Conservation (phyloP, 2,113 vertebrate species). For the Dissostichus mawsoni region DNA sequence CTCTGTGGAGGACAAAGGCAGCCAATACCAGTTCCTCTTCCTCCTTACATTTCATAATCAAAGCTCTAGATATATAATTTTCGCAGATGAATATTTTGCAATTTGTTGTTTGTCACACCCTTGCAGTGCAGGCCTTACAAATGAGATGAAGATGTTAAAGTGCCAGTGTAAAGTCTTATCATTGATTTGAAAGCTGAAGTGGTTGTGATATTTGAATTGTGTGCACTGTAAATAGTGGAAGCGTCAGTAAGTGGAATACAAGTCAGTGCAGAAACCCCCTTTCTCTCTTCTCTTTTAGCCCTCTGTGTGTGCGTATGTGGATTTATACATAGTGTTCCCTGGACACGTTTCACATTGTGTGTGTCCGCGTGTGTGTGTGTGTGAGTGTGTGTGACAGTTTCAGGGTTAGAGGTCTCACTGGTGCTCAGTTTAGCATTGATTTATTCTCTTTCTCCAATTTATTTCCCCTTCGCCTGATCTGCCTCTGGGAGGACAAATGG, state of each 20-base stretch:
- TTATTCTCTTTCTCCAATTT: slow-evolving; percentile 84
- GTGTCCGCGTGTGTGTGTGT: slow-evolving; percentile 20
- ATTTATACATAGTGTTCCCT: slow-evolving; percentile 43
- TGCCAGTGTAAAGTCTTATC: background rate
- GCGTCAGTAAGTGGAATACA: background rate
- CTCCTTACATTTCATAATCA: too few species aligned
- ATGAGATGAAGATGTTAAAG: too few species aligned
- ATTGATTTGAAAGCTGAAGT: background rate
- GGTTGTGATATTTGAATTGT: background rate
- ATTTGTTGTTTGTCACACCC: too few species aligned
- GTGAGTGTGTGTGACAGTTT: slow-evolving; percentile 57
- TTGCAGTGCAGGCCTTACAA: too few species aligned
- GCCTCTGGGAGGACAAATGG: slow-evolving; percentile 81
- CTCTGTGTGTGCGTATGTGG: slow-evolving; percentile 31
- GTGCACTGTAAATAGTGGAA: slow-evolving; percentile 2
- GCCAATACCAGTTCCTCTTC: too few species aligned
- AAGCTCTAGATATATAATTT: too few species aligned
- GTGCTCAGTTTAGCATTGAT: slow-evolving; percentile 83
- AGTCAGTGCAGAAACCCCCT: background rate
- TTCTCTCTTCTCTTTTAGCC: background rate
- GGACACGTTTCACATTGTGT: slow-evolving; percentile 44
- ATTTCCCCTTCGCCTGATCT: slow-evolving; percentile 77
- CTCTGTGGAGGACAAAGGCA: too few species aligned
- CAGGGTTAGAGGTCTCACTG: slow-evolving; percentile 79
- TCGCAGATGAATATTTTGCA: too few species aligned